Evolutionary conservation across 2,113 vertebrate genomes (phyloP).

Genomic region (Mormyrus iriodes): DNA sequence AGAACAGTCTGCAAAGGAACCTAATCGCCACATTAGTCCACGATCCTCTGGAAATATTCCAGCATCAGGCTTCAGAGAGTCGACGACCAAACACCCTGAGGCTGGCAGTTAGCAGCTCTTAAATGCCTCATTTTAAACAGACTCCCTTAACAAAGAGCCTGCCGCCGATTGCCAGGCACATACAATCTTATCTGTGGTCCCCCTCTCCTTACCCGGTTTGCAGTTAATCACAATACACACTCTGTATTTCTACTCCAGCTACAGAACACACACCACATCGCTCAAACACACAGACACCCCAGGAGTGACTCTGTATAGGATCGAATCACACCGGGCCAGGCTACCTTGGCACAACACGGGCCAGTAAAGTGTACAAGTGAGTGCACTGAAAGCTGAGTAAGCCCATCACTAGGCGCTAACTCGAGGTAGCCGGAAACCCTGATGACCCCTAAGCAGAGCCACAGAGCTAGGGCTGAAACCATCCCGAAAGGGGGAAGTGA

Average conservation of each 20-base stretch:
- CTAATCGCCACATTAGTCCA: too few relatives aligned
- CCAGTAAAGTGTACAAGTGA: background rate
- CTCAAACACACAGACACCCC: background rate
- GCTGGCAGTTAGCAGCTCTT: background rate
- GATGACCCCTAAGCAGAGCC: background rate
- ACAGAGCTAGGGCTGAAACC: background rate
- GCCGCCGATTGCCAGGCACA: background rate
- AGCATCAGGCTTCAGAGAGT: too few relatives aligned
- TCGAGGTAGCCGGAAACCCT: background rate
- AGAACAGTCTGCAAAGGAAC: too few relatives aligned
- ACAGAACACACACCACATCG: background rate
- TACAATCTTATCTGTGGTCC: background rate
- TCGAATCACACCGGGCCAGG: background rate
- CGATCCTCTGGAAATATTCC: too few relatives aligned
- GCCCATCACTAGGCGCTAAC: background rate
- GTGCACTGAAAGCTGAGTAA: background rate
- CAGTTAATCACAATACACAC: background rate
- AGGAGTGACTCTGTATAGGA: background rate
- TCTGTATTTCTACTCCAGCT: background rate
- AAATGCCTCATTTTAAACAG: background rate
- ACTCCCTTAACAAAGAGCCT: background rate
- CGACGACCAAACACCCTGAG: too few relatives aligned
- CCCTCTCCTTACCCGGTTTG: background rate
- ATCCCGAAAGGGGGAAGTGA: background rate
- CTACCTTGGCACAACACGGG: background rate